phyloP scores from a whole-genome alignment of 1,140 invertebrate species.

The Myzus persicae region DNA sequence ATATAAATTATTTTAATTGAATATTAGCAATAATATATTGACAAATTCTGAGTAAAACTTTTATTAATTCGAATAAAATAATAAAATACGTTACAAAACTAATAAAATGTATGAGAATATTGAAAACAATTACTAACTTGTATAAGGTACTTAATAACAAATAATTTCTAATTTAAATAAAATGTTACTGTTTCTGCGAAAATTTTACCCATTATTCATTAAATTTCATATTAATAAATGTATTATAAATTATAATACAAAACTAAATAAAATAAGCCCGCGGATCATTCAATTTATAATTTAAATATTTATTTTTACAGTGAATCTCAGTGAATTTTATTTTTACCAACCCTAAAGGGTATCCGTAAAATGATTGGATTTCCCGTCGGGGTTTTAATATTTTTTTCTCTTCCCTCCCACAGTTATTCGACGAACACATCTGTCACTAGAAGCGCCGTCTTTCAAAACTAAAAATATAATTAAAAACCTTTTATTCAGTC shows the following conservation, averaged over 20 bases:
- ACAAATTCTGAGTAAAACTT: background rate
- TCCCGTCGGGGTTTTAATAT: background rate
- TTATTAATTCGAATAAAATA: background rate
- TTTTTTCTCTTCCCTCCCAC: background rate
- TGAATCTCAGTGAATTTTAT: background rate
- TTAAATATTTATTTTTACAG: background rate
- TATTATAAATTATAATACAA: too few relatives aligned
- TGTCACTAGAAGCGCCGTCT: constrained; percentile 47
- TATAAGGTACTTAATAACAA: background rate
- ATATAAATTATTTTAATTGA: background rate
- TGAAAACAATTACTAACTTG: background rate
- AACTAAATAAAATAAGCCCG: background rate
- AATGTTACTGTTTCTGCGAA: background rate
- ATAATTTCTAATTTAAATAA: background rate
- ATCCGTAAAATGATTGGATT: constrained; percentile 21
- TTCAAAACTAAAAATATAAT: constrained; percentile 58
- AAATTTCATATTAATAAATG: too few relatives aligned
- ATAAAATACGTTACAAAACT: background rate
- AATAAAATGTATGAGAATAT: background rate
- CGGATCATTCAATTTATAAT: background rate
- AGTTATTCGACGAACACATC: constrained; percentile 45
- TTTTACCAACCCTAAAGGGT: background rate
- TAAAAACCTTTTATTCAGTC: constrained; percentile 56
- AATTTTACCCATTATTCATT: background rate
- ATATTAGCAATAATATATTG: background rate